Percentiles rank a stretch among this genome's conserved stretches.
phyloP scores from a whole-genome alignment of 2,113 vertebrate species.

The Pimephales promelas region DNA sequence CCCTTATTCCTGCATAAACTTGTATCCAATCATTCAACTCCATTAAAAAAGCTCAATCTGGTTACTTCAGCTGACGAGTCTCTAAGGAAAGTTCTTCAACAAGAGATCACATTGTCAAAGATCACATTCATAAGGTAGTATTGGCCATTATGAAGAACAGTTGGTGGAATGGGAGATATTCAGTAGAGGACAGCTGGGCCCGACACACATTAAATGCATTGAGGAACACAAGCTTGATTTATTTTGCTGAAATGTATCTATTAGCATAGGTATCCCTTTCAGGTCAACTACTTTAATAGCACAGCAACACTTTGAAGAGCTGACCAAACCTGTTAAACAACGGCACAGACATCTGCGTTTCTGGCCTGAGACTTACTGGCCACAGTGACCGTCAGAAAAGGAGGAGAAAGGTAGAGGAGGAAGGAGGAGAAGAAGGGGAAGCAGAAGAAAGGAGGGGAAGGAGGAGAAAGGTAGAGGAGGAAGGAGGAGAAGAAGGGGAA shows the following conservation, averaged over 20 bases:
- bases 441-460: too few relatives aligned
- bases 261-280: not conserved
- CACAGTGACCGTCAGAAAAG: slow-evolving; percentile 82
- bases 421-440: too few relatives aligned
- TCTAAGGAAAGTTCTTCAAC: not conserved
- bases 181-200: not conserved
- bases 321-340: not conserved
- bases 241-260: not conserved
- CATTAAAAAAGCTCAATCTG: not conserved
- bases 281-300: not conserved
- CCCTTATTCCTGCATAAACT: too few relatives aligned
- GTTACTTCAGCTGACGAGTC: not conserved
- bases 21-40: not conserved
- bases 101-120: too few relatives aligned
- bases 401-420: too few relatives aligned
- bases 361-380: slow-evolving; percentile 77
- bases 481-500: too few relatives aligned
- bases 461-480: too few relatives aligned
- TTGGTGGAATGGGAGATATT: not conserved
- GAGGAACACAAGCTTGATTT: not conserved
- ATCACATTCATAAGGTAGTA: not conserved
- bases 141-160: not conserved
- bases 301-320: not conserved
- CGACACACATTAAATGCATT: not conserved
- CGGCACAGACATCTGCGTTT: not conserved